Conservation (phyloP, 2,797 vertebrate species). For the Tenualosa ilisha region DNA sequence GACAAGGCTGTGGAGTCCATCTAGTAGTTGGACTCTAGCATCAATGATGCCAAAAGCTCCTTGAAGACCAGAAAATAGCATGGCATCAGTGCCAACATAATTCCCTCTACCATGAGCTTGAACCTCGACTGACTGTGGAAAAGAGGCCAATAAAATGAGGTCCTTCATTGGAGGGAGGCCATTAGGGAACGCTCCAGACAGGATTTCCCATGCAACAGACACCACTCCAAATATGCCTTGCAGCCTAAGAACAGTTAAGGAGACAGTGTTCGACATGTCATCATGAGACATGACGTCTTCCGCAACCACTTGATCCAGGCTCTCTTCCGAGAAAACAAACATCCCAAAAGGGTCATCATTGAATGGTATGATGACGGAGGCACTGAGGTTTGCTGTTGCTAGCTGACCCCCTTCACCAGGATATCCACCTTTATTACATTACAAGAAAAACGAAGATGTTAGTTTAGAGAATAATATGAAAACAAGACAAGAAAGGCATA, state of each 20-base stretch:
- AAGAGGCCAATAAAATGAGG: constrained; percentile 83
- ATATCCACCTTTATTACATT: constrained; percentile 76
- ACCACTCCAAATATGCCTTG: constrained; percentile 91
- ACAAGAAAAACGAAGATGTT: not conserved
- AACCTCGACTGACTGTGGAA: constrained; percentile 80
- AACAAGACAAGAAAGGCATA: not conserved
- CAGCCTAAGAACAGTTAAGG: constrained; percentile 84
- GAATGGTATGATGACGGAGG: constrained; percentile 86
- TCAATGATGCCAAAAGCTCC: constrained; percentile 85
- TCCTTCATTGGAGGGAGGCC: constrained; percentile 90
- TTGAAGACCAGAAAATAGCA: constrained; percentile 86
- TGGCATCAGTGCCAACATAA: constrained; percentile 88
- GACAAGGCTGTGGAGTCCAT: constrained; percentile 72
- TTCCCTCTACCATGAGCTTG: constrained; percentile 82
- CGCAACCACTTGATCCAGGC: constrained; percentile 84
- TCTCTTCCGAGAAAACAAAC: constrained; percentile 82
- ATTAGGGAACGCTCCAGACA: constrained; percentile 77
- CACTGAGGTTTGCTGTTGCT: constrained; percentile 75
- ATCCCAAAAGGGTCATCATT: constrained; percentile 96
- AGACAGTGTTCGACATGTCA: constrained; percentile 83
- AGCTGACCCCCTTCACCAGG: constrained; percentile 84
- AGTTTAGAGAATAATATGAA: not conserved
- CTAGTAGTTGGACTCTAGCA: constrained; percentile 59
- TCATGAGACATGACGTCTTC: constrained; percentile 89
- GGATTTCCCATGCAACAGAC: constrained; percentile 91